Conservation (phyloP, 2,888 invertebrate genomes). For the Clanis bilineata region DNA sequence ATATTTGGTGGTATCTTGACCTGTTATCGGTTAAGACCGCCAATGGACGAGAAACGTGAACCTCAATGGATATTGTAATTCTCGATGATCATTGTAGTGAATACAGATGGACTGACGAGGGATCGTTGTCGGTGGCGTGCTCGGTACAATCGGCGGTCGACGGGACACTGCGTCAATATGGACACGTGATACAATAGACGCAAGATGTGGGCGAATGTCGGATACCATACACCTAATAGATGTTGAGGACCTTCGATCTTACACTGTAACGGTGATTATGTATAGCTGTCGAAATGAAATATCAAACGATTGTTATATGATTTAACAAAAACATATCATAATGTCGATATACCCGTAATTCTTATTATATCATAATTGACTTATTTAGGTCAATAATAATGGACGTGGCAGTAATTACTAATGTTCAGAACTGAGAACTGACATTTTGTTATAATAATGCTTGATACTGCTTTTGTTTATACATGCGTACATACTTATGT, state of each 20-base stretch:
- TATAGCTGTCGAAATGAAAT: too few relatives aligned
- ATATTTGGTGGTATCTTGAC: conserved; percentile 23
- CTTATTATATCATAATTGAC: too few relatives aligned
- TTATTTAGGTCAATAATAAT: too few relatives aligned
- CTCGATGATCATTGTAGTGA: conserved; percentile 35
- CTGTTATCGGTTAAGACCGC: conserved; percentile 21
- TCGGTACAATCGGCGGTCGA: conserved; percentile 62
- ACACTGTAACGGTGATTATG: not conserved
- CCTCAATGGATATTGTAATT: conserved; percentile 30
- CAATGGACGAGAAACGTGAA: conserved; percentile 17
- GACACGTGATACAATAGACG: conserved; percentile 60
- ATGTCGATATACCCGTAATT: too few relatives aligned
- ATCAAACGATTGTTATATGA: too few relatives aligned
- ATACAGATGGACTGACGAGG: conserved; percentile 65
- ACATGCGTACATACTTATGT: too few relatives aligned
- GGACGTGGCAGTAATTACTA: too few relatives aligned
- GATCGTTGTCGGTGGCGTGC: conserved; percentile 63
- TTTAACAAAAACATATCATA: too few relatives aligned
- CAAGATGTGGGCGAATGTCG: conserved; percentile 61
- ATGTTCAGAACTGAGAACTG: too few relatives aligned
- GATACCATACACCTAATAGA: conserved; percentile 58
- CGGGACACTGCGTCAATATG: conserved; percentile 75
- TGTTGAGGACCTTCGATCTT: conserved; percentile 54
- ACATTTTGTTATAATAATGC: too few relatives aligned
- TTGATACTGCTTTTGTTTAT: too few relatives aligned